Evolutionary conservation across 2,113 vertebrate genomes (phyloP).

Genomic region (Rostratula benghalensis): DNA sequence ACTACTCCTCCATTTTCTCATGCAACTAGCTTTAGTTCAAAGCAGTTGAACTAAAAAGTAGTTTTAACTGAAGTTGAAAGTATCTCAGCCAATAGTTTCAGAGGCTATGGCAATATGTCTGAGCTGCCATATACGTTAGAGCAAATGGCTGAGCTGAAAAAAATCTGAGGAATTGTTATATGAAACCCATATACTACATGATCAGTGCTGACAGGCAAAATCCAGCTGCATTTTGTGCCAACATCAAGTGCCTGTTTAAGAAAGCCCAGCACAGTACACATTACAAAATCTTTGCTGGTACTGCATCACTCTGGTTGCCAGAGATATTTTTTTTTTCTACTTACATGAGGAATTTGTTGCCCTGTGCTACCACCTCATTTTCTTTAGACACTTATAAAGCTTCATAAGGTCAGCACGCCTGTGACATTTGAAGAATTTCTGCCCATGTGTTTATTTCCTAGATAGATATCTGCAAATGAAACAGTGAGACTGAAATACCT

Average conservation of each 20-base stretch:
- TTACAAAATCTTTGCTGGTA: background rate
- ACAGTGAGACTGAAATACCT: background rate
- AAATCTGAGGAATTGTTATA: background rate
- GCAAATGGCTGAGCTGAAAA: background rate
- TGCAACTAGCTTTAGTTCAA: background rate
- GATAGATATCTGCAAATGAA: background rate
- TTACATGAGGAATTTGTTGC: background rate
- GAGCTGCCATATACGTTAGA: background rate
- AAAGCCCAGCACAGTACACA: background rate
- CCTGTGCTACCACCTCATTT: background rate
- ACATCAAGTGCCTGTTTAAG: background rate
- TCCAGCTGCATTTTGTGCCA: background rate
- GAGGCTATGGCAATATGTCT: background rate
- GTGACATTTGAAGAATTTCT: conserved; percentile 7
- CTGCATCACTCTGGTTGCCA: background rate
- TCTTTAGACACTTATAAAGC: background rate
- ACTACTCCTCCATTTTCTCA: background rate
- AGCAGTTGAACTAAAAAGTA: background rate
- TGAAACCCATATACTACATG: background rate
- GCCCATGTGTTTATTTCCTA: background rate
- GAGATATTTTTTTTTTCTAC: background rate
- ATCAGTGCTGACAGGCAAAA: background rate
- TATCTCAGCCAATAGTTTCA: background rate
- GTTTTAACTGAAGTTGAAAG: background rate
- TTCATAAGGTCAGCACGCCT: background rate